These are phyloP conservation scores for Orthosia incerta DNA, from an alignment of 2,888 invertebrate genomes.

Conservation along the genomic window DNA sequence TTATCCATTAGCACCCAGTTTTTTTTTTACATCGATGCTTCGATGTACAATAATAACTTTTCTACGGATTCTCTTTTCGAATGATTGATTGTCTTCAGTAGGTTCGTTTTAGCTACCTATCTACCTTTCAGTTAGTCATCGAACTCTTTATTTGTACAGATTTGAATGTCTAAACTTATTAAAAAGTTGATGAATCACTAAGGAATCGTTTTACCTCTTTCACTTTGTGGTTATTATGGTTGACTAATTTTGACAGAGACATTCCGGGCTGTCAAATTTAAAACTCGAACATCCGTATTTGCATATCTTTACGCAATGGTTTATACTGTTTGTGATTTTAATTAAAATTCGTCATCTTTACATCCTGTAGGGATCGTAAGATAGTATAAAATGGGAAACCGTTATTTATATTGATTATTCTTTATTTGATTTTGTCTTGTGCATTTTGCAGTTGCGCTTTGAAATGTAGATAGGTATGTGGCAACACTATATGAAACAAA, in stretches of 20 bases:
- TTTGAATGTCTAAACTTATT: slow-evolving; percentile 4
- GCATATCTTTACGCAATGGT: slow-evolving; percentile 16
- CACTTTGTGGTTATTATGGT: slow-evolving; percentile 34
- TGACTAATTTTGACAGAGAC: slow-evolving; percentile 44
- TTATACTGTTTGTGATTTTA: background rate
- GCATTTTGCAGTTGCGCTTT: background rate
- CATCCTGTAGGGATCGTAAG: background rate
- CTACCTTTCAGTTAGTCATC: background rate
- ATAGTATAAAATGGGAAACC: background rate
- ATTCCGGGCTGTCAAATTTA: slow-evolving; percentile 14
- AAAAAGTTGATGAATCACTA: slow-evolving; percentile 30
- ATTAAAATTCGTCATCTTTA: slow-evolving; percentile 21
- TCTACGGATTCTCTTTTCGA: no score
- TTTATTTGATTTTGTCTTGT: background rate
- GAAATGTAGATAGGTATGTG: background rate
- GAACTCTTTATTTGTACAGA: background rate
- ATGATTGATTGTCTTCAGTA: background rate
- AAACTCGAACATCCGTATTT: slow-evolving; percentile 38
- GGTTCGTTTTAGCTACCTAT: no score
- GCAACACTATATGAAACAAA: background rate
- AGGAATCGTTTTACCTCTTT: slow-evolving; percentile 28
- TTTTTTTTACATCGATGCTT: no score
- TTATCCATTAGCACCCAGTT: no score
- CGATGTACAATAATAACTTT: no score
- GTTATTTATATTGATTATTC: background rate